Evolutionary conservation across 2,888 invertebrate genomes (phyloP).

Genomic region (Meteorus colon): DNA sequence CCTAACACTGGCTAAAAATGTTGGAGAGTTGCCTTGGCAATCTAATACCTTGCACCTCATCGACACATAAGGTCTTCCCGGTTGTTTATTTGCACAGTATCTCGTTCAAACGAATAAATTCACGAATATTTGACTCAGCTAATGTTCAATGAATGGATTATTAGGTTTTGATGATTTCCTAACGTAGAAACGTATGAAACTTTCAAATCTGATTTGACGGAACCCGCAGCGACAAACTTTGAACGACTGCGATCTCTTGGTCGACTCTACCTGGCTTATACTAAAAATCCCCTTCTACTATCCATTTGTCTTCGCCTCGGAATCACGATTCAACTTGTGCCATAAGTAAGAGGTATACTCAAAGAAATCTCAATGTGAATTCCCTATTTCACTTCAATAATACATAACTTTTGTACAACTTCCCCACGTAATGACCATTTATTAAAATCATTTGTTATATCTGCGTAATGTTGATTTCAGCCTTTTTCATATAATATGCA

Average conservation of each 20-base stretch:
- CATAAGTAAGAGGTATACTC: slow-evolving; percentile 17
- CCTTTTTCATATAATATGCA: too few species aligned
- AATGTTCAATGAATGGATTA: slow-evolving; percentile 9
- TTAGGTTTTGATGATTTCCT: background rate
- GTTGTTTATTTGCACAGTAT: slow-evolving; percentile 42
- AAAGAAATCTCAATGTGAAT: background rate
- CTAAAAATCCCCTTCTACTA: slow-evolving; percentile 53
- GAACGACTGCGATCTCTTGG: slow-evolving; percentile 60
- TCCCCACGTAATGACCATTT: background rate
- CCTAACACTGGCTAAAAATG: slow-evolving; percentile 70
- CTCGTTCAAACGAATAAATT: slow-evolving; percentile 19
- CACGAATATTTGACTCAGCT: slow-evolving; percentile 35
- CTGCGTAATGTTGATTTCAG: too few species aligned
- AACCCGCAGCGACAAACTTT: slow-evolving; percentile 35
- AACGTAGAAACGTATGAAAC: slow-evolving; percentile 7
- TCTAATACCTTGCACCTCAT: slow-evolving; percentile 72
- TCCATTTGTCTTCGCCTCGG: slow-evolving; percentile 27
- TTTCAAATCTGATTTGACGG: slow-evolving; percentile 43
- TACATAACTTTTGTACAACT: background rate
- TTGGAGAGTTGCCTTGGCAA: slow-evolving; percentile 71
- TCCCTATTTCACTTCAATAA: background rate
- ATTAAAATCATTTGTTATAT: background rate
- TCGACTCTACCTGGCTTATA: slow-evolving; percentile 60
- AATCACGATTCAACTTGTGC: background rate
- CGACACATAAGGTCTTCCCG: slow-evolving; percentile 67